Evolutionary conservation across 2,113 vertebrate species (phyloP).

Genomic region (Petrocephalus zakoni): DNA sequence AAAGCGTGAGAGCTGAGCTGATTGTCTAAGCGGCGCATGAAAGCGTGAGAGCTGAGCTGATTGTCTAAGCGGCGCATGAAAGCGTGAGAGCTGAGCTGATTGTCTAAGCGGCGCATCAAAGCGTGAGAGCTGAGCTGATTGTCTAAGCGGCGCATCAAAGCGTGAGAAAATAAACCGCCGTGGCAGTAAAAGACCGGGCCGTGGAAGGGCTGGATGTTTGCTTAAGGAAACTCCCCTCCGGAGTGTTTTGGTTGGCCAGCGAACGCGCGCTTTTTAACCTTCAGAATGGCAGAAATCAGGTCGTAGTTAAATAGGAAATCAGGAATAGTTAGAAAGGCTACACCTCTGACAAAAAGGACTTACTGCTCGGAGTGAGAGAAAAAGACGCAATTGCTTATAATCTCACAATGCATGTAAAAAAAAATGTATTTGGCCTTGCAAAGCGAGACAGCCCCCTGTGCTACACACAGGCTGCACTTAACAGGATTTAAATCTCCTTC

Average conservation of each 20-base stretch:
- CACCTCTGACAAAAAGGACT: background rate
- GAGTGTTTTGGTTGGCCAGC: background rate
- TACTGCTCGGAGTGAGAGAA: background rate
- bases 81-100: no score
- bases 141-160: no score
- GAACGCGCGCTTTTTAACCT: background rate
- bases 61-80: no score
- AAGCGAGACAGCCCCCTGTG: background rate
- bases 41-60: no score
- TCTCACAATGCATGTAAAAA: background rate
- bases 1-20: no score
- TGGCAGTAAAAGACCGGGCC: background rate
- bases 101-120: no score
- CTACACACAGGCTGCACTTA: background rate
- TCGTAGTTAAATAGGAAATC: background rate
- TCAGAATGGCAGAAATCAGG: background rate
- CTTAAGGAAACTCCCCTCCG: background rate
- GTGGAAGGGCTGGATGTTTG: background rate
- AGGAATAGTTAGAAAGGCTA: no score
- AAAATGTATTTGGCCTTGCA: background rate
- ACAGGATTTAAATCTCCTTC: background rate
- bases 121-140: no score
- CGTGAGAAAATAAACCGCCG: background rate
- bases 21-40: no score
- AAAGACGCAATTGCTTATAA: background rate